Base-by-base conservation (phyloP, 2,797 vertebrate species). In the Pelobates cultripes region DNA sequence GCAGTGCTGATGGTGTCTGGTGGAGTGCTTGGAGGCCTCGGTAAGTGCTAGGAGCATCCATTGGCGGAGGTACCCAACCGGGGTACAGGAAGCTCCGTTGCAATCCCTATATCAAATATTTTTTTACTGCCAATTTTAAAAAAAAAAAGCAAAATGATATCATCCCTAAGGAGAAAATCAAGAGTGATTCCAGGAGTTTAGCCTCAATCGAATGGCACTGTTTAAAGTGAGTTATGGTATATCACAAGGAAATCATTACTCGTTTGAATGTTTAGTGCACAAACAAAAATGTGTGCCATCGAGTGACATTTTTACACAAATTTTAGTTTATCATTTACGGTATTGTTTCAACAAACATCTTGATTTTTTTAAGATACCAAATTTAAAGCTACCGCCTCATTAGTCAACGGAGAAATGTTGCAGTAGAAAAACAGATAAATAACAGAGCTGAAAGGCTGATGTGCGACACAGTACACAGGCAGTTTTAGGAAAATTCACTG, bases 41-140 rank as follows among this genome's bases (percentile, higher is more conserved):
- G n/a, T n/a, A n/a, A n/a, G n/a, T n/a, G n/a, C n/a, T n/a, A n/a
- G n/a, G n/a, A n/a, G n/a, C n/a, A n/a, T n/a, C n/a, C n/a, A n/a
- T n/a, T n/a, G n/a, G n/a, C n/a, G n/a, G n/a, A n/a, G n/a, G n/a
- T n/a, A n/a, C n/a, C n/a, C n/a, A n/a, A n/a, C n/a, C n/a, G n/a
- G n/a, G n/a, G n/a, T n/a, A n/a, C n/a, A n/a, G n/a, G n/a, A n/a
- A n/a, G n/a, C n/a, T n/a, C n/a, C n/a, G n/a, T n/a, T n/a, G n/a
- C n/a, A n/a, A 80, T 80, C 74, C 45, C n/a, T 9, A 14, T 45
- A 63, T 74, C 71, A 74, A 47, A 72, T 74, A 69, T n/a, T 80
- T 80, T 69, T 64, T 9, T 13, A 43, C 71, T 74, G 63, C 47
- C 10, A 42, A 14, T 13, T 57, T 69, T 43, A 69, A 74, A 57